These are phyloP conservation scores for Ptychochromis oligacanthus DNA, from an alignment of 2,113 vertebrate species.

Conservation along the genomic window DNA sequence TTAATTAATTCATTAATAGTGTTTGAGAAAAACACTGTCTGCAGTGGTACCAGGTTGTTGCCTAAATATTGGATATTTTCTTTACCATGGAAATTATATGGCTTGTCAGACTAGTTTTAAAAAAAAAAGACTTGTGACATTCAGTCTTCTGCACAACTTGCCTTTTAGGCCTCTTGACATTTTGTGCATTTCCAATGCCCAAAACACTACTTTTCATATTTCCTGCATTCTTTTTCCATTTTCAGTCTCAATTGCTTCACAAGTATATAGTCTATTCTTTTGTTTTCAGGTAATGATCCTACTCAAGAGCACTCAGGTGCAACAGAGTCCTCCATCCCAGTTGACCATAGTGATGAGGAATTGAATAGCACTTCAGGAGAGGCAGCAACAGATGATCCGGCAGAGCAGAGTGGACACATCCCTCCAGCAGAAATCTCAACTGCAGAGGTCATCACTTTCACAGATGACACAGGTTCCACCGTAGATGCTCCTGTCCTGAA, in stretches of 20 bases:
- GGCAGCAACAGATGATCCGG: background rate
- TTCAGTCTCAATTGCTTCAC: background rate
- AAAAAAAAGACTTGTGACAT: no score
- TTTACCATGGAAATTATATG: no score
- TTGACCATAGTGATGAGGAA: slow-evolving; percentile 1
- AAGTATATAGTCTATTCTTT: background rate
- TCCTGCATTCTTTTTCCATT: background rate
- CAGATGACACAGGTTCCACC: slow-evolving; percentile 6
- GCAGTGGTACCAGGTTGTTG: no score
- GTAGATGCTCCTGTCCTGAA: background rate
- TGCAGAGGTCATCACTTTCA: slow-evolving; percentile 4
- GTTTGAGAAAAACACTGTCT: no score
- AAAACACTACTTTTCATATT: background rate
- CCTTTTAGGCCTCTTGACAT: rapidly evolving
- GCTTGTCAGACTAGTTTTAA: background rate
- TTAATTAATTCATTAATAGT: no score
- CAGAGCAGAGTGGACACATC: slow-evolving; percentile 27
- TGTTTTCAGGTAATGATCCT: slow-evolving; percentile 51
- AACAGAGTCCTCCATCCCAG: background rate
- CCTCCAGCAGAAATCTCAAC: slow-evolving; percentile 3
- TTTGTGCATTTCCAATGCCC: background rate
- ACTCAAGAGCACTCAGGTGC: slow-evolving; percentile 24
- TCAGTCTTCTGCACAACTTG: background rate
- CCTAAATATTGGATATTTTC: no score
- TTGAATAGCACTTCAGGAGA: slow-evolving; percentile 24